A percentile compares a stretch with the other conserved stretches of the same genome.
Conservation (phyloP, 2,888 invertebrate species). For the Eupithecia exiguata region DNA sequence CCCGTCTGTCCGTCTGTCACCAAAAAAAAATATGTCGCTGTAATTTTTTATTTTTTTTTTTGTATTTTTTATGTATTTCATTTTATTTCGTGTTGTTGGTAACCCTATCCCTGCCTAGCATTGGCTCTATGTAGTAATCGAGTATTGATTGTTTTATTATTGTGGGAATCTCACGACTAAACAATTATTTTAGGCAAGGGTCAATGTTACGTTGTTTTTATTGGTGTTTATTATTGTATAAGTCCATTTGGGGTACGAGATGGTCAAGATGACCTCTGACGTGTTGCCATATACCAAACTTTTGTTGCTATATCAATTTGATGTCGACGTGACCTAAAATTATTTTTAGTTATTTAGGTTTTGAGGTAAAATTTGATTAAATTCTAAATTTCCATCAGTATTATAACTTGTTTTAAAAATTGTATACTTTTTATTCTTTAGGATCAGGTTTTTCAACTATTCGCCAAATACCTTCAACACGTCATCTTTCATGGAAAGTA, state of each 20-base stretch:
- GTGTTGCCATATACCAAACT: conserved; percentile 11
- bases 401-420: background rate
- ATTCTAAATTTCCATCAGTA: background rate
- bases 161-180: conserved; percentile 40
- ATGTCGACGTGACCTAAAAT: background rate
- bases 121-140: conserved; percentile 34
- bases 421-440: background rate
- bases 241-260: conserved; percentile 10
- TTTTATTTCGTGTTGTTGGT: background rate
- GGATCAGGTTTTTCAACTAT: conserved; percentile 2
- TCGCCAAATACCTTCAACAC: background rate
- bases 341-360: background rate
- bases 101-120: conserved; percentile 22
- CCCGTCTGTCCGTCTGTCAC: too few species aligned
- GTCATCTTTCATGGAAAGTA: conserved; percentile 12
- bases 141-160: conserved; percentile 42
- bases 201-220: conserved; percentile 29
- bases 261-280: conserved; percentile 9
- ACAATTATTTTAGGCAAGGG: conserved; percentile 33
- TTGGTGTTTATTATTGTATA: conserved; percentile 14
- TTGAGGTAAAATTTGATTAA: background rate
- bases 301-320: background rate
- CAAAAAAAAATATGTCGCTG: too few species aligned
- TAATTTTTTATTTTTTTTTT: background rate
- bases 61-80: too few species aligned